Conservation (phyloP, 2,888 invertebrate species). For the Oscheius sp. region DNA sequence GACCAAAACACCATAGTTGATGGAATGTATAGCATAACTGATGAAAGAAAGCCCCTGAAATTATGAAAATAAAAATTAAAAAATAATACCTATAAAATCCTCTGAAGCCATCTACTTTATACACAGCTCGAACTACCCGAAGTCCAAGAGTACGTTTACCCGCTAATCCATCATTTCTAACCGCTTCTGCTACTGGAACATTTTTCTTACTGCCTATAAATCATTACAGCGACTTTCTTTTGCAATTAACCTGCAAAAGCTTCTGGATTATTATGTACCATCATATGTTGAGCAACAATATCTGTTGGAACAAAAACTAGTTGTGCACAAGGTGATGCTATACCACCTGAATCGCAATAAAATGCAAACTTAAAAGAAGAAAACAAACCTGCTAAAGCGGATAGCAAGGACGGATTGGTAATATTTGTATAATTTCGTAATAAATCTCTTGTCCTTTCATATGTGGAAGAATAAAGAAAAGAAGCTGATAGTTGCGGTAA, state of each 20-base stretch:
- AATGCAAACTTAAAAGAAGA: background rate
- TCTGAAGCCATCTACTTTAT: slow-evolving; percentile 62
- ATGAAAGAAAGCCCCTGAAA: slow-evolving; percentile 63
- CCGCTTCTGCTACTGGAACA: slow-evolving; percentile 56
- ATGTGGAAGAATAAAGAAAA: slow-evolving; percentile 66
- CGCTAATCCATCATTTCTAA: slow-evolving; percentile 55
- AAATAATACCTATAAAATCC: slow-evolving; percentile 66
- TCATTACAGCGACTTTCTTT: background rate
- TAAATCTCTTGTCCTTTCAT: slow-evolving; percentile 63
- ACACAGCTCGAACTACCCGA: slow-evolving; percentile 65
- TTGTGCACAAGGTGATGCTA: slow-evolving; percentile 62
- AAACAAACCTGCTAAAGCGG: slow-evolving; percentile 49
- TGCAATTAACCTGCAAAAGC: slow-evolving; percentile 43
- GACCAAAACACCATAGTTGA: slow-evolving; percentile 69
- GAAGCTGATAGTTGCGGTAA: slow-evolving; percentile 67
- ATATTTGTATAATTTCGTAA: slow-evolving; percentile 54
- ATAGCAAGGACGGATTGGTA: slow-evolving; percentile 52
- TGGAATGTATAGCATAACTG: slow-evolving; percentile 65
- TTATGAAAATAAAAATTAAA: background rate
- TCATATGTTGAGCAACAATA: slow-evolving; percentile 67
- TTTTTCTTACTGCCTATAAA: slow-evolving; percentile 47
- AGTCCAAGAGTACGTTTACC: slow-evolving; percentile 60
- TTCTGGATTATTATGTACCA: slow-evolving; percentile 60
- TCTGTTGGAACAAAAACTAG: slow-evolving; percentile 68
- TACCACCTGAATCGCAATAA: slow-evolving; percentile 48